Evolutionary conservation across 2,113 vertebrate species (phyloP).

Genomic region (Serilophus lunatus): DNA sequence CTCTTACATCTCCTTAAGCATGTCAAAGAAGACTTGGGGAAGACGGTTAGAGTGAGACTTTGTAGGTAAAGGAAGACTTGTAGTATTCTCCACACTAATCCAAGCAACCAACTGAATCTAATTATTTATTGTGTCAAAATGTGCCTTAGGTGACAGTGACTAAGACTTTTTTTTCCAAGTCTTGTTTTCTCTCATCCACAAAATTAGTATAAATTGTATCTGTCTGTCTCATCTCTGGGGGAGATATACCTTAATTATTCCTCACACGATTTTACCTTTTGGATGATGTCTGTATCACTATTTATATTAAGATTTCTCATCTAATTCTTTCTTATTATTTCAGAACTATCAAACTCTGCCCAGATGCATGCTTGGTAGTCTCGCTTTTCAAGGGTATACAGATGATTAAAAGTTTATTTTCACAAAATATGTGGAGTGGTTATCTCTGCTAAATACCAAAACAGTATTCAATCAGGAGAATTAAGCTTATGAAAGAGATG

Average conservation of each 20-base stretch:
- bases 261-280: background rate
- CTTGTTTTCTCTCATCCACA: background rate
- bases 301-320: background rate
- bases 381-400: background rate
- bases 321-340: background rate
- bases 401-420: conserved; percentile 12
- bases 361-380: background rate
- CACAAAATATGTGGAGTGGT: background rate
- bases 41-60: background rate
- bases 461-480: conserved; percentile 6
- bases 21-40: background rate
- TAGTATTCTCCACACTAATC: background rate
- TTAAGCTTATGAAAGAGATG: conserved; percentile 30
- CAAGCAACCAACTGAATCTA: background rate
- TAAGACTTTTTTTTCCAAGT: background rate
- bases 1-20: background rate
- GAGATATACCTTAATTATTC: background rate
- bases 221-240: background rate
- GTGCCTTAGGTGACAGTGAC: background rate
- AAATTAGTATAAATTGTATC: background rate
- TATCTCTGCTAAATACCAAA: conserved; percentile 6
- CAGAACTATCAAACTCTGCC: background rate
- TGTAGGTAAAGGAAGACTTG: background rate
- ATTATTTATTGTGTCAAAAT: background rate
- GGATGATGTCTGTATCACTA: background rate